Evolutionary conservation across 2,888 invertebrate genomes (phyloP).

Genomic region (Melieria picta): DNA sequence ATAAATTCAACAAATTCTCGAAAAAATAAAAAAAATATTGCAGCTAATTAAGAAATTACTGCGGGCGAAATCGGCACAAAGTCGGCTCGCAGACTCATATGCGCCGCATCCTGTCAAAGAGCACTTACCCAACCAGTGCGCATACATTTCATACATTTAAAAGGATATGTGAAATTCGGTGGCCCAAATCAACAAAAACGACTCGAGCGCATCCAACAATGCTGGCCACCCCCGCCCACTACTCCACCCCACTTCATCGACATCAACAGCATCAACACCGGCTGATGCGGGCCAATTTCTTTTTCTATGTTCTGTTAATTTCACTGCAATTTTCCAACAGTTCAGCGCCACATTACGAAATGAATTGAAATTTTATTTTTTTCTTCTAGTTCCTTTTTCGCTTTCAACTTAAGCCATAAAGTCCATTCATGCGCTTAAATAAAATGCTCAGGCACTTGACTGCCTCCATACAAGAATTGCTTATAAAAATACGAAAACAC

Average conservation of each 20-base stretch:
- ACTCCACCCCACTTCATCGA: no score
- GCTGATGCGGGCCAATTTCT: conserved; percentile 2
- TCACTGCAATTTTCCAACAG: conserved; percentile 59
- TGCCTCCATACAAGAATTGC: conserved; percentile 59
- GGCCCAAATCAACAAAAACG: conserved; percentile 23
- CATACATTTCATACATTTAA: conserved; percentile 20
- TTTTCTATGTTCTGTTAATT: conserved; percentile 52
- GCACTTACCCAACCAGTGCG: conserved; percentile 1
- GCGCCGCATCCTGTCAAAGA: conserved; percentile 24
- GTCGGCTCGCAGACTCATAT: conserved; percentile 41
- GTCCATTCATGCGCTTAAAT: conserved; percentile 62
- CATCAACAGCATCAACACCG: no score
- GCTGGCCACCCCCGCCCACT: no score
- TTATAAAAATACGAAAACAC: conserved; percentile 13
- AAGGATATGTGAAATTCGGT: conserved; percentile 22
- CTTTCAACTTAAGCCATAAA: conserved; percentile 47
- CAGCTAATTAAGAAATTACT: conserved; percentile 64
- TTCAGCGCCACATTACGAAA: conserved; percentile 51
- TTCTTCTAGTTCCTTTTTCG: conserved; percentile 44
- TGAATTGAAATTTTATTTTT: conserved; percentile 56
- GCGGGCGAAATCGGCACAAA: conserved; percentile 51
- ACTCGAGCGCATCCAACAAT: neutral
- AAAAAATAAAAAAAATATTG: conserved; percentile 30
- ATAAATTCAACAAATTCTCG: no score
- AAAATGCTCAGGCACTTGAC: conserved; percentile 55